Percentiles rank a stretch among this genome's conserved stretches.
phyloP scores from a whole-genome alignment of 2,797 vertebrate species.

The Steatocranus sp. region DNA sequence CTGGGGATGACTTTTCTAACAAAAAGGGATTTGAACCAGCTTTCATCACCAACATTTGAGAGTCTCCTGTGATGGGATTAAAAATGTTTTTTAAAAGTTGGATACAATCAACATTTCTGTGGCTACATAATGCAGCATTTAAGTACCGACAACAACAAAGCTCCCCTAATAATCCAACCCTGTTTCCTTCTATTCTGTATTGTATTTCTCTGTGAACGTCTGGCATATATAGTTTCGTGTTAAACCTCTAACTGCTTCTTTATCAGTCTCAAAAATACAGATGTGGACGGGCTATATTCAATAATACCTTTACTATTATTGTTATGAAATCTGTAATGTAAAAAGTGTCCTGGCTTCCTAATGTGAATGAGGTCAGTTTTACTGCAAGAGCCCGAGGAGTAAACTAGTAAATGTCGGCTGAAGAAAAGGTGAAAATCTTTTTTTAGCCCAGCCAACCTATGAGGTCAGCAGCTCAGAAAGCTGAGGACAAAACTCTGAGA shows the following conservation, averaged over 20 bases:
- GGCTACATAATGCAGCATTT: background rate
- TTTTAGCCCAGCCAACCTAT: background rate
- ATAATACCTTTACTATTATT: background rate
- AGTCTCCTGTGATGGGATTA: slow-evolving; percentile 70
- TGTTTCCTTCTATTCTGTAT: background rate
- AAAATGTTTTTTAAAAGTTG: background rate
- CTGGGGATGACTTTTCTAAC: slow-evolving; percentile 94
- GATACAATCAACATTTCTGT: background rate
- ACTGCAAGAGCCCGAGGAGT: background rate
- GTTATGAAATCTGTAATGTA: background rate
- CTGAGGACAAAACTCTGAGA: background rate
- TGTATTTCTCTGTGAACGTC: background rate
- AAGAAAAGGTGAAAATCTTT: background rate
- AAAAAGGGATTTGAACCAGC: slow-evolving; percentile 95
- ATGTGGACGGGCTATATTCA: accelerated
- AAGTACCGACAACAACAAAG: background rate
- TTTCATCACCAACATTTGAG: slow-evolving; percentile 82
- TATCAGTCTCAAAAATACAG: background rate
- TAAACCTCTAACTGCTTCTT: background rate
- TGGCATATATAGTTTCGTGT: background rate
- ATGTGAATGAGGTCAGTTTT: background rate
- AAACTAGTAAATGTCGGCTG: background rate
- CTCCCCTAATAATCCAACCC: background rate
- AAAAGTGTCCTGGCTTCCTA: background rate
- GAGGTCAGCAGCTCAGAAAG: background rate